Conservation (phyloP, 2,888 invertebrate species). For the Drosophila paranaensis region DNA sequence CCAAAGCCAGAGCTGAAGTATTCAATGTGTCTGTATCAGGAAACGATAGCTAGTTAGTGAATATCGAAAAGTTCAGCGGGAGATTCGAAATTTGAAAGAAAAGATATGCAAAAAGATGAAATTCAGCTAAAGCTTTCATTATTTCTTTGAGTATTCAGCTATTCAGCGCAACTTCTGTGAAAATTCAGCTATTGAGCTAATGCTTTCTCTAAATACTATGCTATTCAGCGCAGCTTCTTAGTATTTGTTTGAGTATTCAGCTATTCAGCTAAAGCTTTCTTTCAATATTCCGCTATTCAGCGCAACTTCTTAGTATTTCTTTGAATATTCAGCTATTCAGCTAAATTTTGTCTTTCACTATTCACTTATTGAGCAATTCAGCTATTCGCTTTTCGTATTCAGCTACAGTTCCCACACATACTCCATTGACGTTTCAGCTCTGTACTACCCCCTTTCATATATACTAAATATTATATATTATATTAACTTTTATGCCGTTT, state of each 20-base stretch:
- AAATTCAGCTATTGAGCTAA: background rate
- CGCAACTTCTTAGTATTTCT: background rate
- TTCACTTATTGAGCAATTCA: background rate
- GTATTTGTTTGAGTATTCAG: background rate
- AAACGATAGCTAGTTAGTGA: background rate
- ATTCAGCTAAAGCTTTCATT: background rate
- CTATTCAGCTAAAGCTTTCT: background rate
- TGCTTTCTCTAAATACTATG: background rate
- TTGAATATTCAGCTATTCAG: background rate
- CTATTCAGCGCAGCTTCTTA: too few species aligned
- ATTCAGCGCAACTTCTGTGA: background rate
- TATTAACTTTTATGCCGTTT: constrained; percentile 5
- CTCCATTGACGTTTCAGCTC: constrained; percentile 1
- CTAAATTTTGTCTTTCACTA: background rate
- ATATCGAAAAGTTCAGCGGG: background rate
- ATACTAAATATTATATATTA: constrained; percentile 7
- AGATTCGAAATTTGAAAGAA: too few species aligned
- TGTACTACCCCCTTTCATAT: background rate
- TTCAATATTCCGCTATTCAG: background rate
- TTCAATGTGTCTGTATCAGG: too few species aligned
- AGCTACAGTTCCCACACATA: background rate
- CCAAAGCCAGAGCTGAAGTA: background rate
- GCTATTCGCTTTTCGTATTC: background rate
- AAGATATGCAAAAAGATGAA: too few species aligned
- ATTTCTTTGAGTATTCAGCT: background rate